Evolutionary conservation across 2,888 invertebrate species (phyloP).

Genomic region (Lottia gigantea): DNA sequence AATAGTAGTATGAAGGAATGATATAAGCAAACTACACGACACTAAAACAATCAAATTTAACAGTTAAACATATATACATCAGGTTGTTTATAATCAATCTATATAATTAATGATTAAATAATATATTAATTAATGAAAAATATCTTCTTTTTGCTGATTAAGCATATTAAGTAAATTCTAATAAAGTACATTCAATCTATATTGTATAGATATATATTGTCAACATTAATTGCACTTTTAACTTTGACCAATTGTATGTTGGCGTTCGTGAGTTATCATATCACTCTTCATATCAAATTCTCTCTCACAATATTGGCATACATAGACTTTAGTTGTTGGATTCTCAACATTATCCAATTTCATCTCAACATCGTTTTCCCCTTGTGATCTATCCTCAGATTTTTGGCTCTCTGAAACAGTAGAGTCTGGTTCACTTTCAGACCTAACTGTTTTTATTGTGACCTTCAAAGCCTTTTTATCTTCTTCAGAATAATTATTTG

Average conservation of each 20-base stretch:
- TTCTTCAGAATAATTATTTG: slow-evolving; percentile 20
- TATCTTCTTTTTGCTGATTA: no score
- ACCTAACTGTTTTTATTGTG: slow-evolving; percentile 21
- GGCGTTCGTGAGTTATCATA: slow-evolving; percentile 58
- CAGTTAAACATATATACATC: no score
- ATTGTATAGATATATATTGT: not conserved
- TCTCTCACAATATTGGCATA: slow-evolving; percentile 59
- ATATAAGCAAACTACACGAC: no score
- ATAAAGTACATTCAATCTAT: no score
- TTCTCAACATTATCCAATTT: not conserved
- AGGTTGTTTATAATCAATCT: no score
- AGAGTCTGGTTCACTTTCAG: slow-evolving; percentile 38
- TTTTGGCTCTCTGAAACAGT: slow-evolving; percentile 33
- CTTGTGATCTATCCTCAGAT: slow-evolving; percentile 9
- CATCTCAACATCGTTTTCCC: slow-evolving; percentile 19
- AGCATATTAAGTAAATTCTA: no score
- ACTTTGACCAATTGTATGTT: slow-evolving; percentile 45
- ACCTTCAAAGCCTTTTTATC: slow-evolving; percentile 26
- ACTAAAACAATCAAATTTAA: no score
- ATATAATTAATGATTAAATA: no score
- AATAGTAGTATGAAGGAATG: no score
- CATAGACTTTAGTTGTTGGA: slow-evolving; percentile 47
- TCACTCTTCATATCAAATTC: slow-evolving; percentile 53
- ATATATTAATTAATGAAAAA: no score
- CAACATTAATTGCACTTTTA: slow-evolving; percentile 2